Conservation (phyloP, 1,140 invertebrate genomes). For the Plodia interpunctella region DNA sequence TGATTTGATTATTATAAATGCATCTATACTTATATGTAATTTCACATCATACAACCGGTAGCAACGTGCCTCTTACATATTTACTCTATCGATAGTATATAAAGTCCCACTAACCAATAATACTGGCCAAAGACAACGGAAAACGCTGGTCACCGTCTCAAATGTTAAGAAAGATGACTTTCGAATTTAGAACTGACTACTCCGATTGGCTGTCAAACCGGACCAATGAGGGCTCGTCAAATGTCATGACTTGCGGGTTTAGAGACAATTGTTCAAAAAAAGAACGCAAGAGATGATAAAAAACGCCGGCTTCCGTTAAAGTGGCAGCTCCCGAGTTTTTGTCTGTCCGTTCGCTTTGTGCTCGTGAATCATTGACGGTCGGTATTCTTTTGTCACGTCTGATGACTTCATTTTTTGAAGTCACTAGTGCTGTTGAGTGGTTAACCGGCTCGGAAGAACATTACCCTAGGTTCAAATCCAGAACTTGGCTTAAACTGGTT, state of each 20-base stretch:
- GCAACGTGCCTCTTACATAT: background rate
- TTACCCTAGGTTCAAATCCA: too few relatives aligned
- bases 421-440: background rate
- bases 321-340: constrained; percentile 50
- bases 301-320: constrained; percentile 59
- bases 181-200: constrained; percentile 46
- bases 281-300: constrained; percentile 27
- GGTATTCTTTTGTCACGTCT: background rate
- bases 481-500: too few relatives aligned
- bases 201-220: constrained; percentile 64
- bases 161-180: constrained; percentile 64
- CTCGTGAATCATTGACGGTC: constrained; percentile 21
- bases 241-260: constrained; percentile 54
- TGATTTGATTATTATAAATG: too few relatives aligned
- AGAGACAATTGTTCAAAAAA: constrained; percentile 53
- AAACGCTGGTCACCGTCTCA: constrained; percentile 44
- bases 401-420: background rate
- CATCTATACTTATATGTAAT: too few relatives aligned
- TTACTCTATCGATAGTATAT: constrained; percentile 1
- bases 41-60: too few relatives aligned
- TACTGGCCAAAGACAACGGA: constrained; percentile 13
- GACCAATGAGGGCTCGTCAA: constrained; percentile 64
- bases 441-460: too few relatives aligned
- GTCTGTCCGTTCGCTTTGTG: constrained; percentile 19
- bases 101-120: constrained; percentile 13